phyloP scores from a whole-genome alignment of 2,113 vertebrate genomes.

The Datnioides undecimradiatus region DNA sequence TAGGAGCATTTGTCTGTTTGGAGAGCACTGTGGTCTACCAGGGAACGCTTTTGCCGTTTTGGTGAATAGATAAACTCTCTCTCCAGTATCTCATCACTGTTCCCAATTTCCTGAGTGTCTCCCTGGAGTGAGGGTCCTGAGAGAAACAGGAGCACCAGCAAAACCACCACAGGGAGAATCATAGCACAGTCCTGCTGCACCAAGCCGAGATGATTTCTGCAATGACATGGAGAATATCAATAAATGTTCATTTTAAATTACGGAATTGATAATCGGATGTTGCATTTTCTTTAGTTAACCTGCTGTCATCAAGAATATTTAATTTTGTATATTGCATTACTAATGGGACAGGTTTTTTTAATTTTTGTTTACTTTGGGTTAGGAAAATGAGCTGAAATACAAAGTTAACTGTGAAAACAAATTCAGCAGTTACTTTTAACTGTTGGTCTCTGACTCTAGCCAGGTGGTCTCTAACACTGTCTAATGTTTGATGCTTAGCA shows the following conservation, averaged over 20 bases:
- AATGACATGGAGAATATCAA: background rate
- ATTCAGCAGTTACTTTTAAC: background rate
- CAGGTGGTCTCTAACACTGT: background rate
- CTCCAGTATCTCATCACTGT: conserved; percentile 78
- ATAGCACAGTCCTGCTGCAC: conserved; percentile 46
- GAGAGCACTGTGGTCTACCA: conserved; percentile 58
- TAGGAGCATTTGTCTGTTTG: conserved; percentile 92
- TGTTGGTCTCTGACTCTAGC: too few relatives aligned
- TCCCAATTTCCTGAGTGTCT: conserved; percentile 82
- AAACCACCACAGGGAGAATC: conserved; percentile 60
- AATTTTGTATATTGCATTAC: background rate
- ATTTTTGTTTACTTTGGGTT: background rate
- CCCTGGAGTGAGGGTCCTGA: conserved; percentile 61
- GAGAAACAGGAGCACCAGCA: conserved; percentile 82
- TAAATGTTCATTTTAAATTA: background rate
- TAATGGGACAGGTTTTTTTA: background rate
- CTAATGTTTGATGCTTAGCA: background rate
- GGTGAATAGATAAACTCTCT: conserved; percentile 87
- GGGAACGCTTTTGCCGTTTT: conserved; percentile 78
- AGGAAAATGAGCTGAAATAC: background rate
- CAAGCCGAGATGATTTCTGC: conserved; percentile 24
- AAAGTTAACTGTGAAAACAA: background rate
- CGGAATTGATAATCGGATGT: background rate
- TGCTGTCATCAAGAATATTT: background rate
- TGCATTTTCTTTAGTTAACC: background rate